Percentiles rank a stretch among this genome's conserved stretches.
These are phyloP conservation scores for Gallinago jamesoni DNA, from an alignment of 2,113 vertebrate genomes.

Conservation along the genomic window DNA sequence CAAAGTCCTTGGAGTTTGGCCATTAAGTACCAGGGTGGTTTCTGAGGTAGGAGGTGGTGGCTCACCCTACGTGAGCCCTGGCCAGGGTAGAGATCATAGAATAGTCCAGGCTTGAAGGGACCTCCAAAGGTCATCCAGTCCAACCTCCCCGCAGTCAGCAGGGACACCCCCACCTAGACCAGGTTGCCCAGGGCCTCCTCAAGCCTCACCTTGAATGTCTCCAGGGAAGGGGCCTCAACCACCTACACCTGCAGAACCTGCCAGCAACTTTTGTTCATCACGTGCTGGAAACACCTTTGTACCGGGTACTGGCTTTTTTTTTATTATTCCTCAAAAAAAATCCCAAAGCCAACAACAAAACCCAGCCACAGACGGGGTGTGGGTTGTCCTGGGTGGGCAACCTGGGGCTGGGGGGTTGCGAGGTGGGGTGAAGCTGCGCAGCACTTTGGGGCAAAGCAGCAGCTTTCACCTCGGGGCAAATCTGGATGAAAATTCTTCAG, in stretches of 20 bases:
- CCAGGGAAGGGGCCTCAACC: too few relatives aligned
- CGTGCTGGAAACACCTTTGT: rapidly evolving
- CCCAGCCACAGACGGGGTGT: rapidly evolving
- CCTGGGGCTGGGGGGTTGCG: rapidly evolving
- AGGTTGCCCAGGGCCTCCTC: too few relatives aligned
- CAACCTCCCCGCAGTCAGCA: too few relatives aligned
- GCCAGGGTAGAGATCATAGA: neutral
- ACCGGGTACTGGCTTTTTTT: rapidly evolving
- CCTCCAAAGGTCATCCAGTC: too few relatives aligned
- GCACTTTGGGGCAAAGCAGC: rapidly evolving
- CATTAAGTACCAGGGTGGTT: neutral
- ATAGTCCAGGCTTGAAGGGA: too few relatives aligned
- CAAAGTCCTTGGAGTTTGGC: too few relatives aligned
- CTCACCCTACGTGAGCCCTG: rapidly evolving
- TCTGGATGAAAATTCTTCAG: neutral
- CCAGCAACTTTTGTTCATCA: neutral
- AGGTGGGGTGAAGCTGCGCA: neutral
- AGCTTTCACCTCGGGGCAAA: neutral
- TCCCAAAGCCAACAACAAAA: too few relatives aligned
- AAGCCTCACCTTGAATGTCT: too few relatives aligned
- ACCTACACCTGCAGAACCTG: too few relatives aligned
- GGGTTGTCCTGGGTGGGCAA: neutral
- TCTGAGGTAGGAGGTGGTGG: neutral
- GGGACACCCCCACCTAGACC: too few relatives aligned
- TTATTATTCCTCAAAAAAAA: too few relatives aligned